Evolutionary conservation across 2,797 vertebrate species (phyloP).

Genomic region (Ciconia nigra): DNA sequence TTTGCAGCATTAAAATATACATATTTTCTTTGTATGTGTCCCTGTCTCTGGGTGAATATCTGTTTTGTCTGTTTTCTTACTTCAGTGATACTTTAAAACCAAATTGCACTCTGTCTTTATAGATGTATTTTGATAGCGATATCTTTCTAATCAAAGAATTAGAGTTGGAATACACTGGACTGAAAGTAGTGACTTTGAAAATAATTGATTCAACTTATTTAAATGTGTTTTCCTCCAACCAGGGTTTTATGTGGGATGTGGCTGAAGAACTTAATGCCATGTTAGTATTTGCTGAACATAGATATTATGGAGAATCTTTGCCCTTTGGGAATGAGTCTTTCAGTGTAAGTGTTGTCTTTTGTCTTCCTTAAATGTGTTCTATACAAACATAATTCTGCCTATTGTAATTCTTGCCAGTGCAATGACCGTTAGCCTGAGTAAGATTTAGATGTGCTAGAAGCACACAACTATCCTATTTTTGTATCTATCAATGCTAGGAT

Average conservation of each 20-base stretch:
- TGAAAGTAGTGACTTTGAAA: background rate
- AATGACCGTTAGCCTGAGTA: background rate
- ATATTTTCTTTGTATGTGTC: background rate
- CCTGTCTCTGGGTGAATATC: background rate
- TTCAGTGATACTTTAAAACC: background rate
- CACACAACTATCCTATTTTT: background rate
- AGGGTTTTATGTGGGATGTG: conserved; percentile 98
- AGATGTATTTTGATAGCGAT: background rate
- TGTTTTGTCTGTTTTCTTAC: background rate
- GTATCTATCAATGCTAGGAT: background rate
- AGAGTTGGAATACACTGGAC: background rate
- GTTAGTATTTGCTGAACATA: conserved; percentile 96
- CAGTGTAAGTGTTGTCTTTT: conserved; percentile 74
- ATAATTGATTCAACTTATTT: background rate
- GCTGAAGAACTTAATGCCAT: conserved; percentile 89
- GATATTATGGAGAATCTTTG: conserved; percentile 95
- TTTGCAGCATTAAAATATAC: background rate
- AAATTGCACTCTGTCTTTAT: background rate
- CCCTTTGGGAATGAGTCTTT: conserved; percentile 91
- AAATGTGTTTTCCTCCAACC: background rate
- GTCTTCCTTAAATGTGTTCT: background rate
- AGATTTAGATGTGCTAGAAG: background rate
- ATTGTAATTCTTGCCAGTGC: background rate
- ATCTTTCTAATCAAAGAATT: background rate
- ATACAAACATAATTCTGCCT: background rate